Evolutionary conservation across 2,888 invertebrate species (phyloP), one percentile per base, ranked within the genome.

Genomic region (Orchestes rusci): DNA sequence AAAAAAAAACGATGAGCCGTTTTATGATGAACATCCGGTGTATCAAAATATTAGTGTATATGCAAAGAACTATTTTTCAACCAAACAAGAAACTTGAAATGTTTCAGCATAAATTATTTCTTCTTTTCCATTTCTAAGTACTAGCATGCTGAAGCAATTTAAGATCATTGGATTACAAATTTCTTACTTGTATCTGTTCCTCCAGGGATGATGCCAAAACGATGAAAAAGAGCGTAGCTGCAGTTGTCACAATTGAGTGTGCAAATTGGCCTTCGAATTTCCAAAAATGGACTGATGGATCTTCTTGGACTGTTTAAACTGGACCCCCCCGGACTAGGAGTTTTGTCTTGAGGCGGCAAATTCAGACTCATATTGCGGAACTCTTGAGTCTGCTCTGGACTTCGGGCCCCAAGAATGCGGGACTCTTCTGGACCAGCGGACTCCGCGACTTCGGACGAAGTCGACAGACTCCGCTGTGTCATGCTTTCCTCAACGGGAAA

Each of bases 241-340:
- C 84, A 84, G 59, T 79, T 74, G 60, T 80, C 80, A 60, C 84
- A 84, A 57, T 82, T 82, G 39, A 84, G 73, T 2, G 82, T 84
- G 69, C 83, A 84, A 62, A 81, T 79, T 15, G 82, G 82, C 37
- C 82, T 69, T 27, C 81, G 72, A 56, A 81, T 78, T 69, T 82
- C 82, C 45, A 82, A 70, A 50, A 82, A 69, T 1, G 82, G 82
- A 55, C 82, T 82, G 51, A 82, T 76, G 5, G 82, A 79, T 53
- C 82, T 72, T 56, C 81, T 70, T 8, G 82, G 80, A 51, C 77
- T 76, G n/a, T 75, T 73, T 35, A 75, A 73, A 18, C 59, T 64
- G 45, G 77, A 77, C 31, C 61, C 57, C 15, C 65, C 65, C 32
- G 59, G 60, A 29, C 59, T 50, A 28, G 54, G 55, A 5, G 34